Conservation (phyloP, 2,797 vertebrate species). For the Myioborus miniatus region DNA sequence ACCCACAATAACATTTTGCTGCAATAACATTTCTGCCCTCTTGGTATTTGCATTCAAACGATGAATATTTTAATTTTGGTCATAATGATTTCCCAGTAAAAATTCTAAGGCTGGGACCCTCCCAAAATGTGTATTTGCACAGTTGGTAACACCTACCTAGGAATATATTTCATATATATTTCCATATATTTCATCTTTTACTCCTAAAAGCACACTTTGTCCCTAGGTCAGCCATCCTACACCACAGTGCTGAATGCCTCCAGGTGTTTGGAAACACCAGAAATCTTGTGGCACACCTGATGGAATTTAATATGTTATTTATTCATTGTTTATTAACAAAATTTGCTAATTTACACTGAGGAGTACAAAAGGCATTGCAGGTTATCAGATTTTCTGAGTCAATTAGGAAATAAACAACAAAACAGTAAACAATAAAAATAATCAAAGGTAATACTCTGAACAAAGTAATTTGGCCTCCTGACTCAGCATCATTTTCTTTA, state of each 20-base stretch:
- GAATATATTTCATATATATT: neutral
- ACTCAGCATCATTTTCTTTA: neutral
- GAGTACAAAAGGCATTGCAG: neutral
- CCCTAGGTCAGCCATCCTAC: rapidly evolving
- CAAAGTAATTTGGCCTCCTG: neutral
- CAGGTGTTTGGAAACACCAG: neutral
- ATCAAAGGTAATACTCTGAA: neutral
- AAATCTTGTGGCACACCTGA: neutral
- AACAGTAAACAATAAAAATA: neutral
- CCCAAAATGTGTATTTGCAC: neutral
- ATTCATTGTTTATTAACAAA: neutral
- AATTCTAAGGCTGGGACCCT: neutral
- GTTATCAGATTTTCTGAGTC: neutral
- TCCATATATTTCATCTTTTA: neutral
- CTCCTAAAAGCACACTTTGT: neutral
- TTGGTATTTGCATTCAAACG: neutral
- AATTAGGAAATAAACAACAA: neutral
- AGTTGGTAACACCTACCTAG: too few species aligned
- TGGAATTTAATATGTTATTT: neutral
- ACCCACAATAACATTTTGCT: neutral
- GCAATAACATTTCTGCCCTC: neutral
- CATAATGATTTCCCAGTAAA: neutral
- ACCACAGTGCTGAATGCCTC: too few species aligned
- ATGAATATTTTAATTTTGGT: neutral
- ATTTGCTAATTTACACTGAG: neutral